Evolutionary conservation across 37 sponge, comb jelly and placozoan genomes (phyloP).

Genomic region (Cladorhizidae sp.): DNA sequence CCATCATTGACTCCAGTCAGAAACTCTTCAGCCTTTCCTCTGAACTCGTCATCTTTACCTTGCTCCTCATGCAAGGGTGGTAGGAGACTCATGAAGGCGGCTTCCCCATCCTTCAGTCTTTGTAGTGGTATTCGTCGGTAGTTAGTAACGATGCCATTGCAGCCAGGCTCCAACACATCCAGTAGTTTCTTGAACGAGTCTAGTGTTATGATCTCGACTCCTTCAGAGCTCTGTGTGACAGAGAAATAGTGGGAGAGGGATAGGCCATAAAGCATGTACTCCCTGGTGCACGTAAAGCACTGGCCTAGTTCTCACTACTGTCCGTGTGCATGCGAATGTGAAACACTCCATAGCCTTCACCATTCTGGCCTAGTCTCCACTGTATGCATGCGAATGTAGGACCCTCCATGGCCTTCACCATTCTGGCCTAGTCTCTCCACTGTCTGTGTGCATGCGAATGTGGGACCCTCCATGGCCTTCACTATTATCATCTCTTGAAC

Average conservation of each 20-base stretch:
- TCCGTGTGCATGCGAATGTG: not conserved
- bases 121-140: slow-evolving; percentile 1
- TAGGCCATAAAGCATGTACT: no score
- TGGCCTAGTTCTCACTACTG: no score
- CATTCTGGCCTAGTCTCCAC: no score
- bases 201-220: not conserved
- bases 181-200: slow-evolving; percentile 9
- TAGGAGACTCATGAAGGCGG: not conserved
- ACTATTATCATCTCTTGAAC: no score
- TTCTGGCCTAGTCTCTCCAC: no score
- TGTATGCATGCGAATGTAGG: no score
- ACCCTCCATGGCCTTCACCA: no score
- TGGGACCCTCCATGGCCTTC: no score
- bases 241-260: not conserved
- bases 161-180: slow-evolving; percentile 54
- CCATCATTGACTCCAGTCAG: no score
- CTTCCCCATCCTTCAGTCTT: not conserved
- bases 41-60: not conserved
- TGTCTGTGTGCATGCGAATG: not conserved
- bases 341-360: no score
- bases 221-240: not conserved
- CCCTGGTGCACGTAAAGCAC: no score
- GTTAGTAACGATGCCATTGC: slow-evolving; percentile 19
- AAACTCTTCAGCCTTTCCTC: no score
- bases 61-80: not conserved